A percentile compares a stretch with the other conserved stretches of the same genome.
Evolutionary conservation across 2,797 vertebrate genomes (phyloP).

Genomic region (Erethizon dorsatum): DNA sequence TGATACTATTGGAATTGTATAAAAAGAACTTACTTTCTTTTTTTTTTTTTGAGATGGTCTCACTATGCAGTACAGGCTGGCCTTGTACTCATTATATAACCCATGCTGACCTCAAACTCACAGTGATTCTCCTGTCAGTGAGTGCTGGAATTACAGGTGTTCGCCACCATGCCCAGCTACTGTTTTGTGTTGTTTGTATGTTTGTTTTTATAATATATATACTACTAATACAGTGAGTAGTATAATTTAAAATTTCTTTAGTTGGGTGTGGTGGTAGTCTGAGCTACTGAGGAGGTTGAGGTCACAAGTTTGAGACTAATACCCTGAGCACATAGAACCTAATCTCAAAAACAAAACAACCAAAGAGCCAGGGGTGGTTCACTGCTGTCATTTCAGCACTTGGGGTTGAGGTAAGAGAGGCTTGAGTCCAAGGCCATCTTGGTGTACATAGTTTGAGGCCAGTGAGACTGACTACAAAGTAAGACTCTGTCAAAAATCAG

Average conservation of each 20-base stretch:
- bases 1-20: neutral
- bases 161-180: too few species aligned
- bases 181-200: too few species aligned
- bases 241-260: neutral
- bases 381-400: neutral
- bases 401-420: neutral
- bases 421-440: neutral
- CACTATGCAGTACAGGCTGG: too few species aligned
- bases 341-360: neutral
- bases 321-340: neutral
- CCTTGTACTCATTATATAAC: too few species aligned
- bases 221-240: too few species aligned
- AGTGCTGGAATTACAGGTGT: too few species aligned
- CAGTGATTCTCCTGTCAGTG: too few species aligned
- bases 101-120: too few species aligned
- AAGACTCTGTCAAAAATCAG: neutral
- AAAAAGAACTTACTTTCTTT: neutral
- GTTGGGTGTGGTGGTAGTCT: neutral
- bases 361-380: neutral
- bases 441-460: neutral
- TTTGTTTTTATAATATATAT: too few species aligned
- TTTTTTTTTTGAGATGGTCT: neutral
- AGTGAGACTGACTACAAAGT: neutral
- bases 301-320: neutral
- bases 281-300: neutral